These are phyloP conservation scores for Aselliscus stoliczkanus DNA, from an alignment of 2,797 vertebrate genomes.

Conservation along the genomic window DNA sequence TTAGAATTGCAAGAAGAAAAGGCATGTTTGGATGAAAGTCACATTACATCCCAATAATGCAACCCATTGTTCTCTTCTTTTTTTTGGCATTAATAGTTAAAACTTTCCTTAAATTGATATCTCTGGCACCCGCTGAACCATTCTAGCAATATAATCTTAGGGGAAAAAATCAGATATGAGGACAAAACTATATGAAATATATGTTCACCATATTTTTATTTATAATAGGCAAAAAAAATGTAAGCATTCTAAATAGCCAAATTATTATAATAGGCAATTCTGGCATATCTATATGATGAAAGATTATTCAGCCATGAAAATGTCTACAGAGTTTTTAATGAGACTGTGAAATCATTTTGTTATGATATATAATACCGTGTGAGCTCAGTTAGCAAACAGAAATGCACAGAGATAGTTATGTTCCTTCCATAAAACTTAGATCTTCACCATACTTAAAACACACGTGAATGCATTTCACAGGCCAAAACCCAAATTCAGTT, in stretches of 20 bases:
- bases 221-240: neutral
- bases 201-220: neutral
- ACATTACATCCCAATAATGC: neutral
- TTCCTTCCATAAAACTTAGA: neutral
- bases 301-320: neutral
- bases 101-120: neutral
- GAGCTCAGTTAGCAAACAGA: slow-evolving; percentile 17
- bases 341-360: neutral
- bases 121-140: neutral
- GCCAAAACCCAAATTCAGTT: neutral
- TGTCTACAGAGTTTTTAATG: neutral
- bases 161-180: neutral
- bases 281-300: neutral
- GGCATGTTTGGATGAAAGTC: neutral
- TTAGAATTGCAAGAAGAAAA: neutral
- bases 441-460: neutral
- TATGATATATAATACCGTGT: neutral
- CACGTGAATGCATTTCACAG: neutral
- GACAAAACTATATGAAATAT: neutral
- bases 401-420: neutral
- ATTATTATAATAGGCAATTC: neutral
- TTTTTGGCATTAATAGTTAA: neutral
- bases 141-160: neutral
- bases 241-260: neutral
- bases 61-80: neutral